phyloP scores from a whole-genome alignment of 2,113 vertebrate species.

The Haliaeetus leucogaster region DNA sequence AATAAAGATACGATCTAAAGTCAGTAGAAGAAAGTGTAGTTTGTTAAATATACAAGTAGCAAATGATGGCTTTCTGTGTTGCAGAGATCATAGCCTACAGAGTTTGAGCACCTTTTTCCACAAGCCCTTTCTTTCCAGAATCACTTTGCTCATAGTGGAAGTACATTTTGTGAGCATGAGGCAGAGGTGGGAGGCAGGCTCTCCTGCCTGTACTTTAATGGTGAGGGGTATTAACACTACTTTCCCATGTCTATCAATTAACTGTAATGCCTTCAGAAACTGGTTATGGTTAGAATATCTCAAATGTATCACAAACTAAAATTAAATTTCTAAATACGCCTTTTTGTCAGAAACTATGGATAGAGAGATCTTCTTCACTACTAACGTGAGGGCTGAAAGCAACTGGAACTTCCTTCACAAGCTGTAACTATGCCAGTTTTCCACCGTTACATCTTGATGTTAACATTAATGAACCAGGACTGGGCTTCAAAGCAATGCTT shows the following conservation, averaged over 20 bases:
- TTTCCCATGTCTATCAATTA: not conserved
- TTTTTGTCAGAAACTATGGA: not conserved
- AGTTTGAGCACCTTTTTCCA: not conserved
- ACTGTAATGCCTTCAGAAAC: not conserved
- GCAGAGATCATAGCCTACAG: not conserved
- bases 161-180: rapidly evolving
- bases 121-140: not conserved
- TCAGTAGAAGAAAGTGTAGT: not conserved
- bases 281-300: not conserved
- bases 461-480: conserved; percentile 1
- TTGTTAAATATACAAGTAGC: not conserved
- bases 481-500: conserved; percentile 53
- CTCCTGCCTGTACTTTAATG: not conserved
- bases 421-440: conserved; percentile 52
- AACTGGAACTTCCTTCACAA: conserved; percentile 15
- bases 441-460: conserved; percentile 20
- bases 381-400: not conserved
- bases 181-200: not conserved
- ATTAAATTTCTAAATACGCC: conserved; percentile 6
- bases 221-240: not conserved
- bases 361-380: not conserved
- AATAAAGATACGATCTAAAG: not conserved
- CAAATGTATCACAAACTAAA: not conserved
- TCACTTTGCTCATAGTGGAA: not conserved
- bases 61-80: not conserved